Conservation (phyloP, 2,797 vertebrate species). For the Periophthalmus magnuspinnatus region DNA sequence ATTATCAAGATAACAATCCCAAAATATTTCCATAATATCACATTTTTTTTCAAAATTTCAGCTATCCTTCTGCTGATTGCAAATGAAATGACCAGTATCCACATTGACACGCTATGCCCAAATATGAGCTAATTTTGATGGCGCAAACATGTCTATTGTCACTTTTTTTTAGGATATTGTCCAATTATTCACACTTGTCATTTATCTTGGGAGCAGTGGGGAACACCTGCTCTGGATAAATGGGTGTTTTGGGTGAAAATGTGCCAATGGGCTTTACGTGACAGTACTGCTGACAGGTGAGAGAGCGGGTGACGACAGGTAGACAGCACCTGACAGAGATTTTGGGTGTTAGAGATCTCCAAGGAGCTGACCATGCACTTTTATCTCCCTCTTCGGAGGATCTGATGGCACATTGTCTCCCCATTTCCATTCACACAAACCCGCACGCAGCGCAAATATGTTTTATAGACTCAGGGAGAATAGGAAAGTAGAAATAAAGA, state of each 20-base stretch:
- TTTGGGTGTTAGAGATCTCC: conserved; percentile 58
- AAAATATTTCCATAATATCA: conserved; percentile 36
- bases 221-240: conserved; percentile 63
- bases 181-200: conserved; percentile 66
- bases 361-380: conserved; percentile 64
- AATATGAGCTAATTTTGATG: conserved; percentile 14
- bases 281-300: conserved; percentile 59
- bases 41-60: conserved; percentile 11
- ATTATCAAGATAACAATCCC: conserved; percentile 40
- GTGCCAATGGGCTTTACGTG: conserved; percentile 56
- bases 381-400: conserved; percentile 36
- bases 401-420: conserved; percentile 38
- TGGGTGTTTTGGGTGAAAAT: conserved; percentile 35
- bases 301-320: conserved; percentile 61
- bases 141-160: conserved; percentile 6
- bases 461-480: background rate
- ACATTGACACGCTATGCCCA: conserved; percentile 7
- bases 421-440: conserved; percentile 14
- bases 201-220: conserved; percentile 35
- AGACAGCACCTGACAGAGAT: conserved; percentile 66
- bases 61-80: conserved; percentile 40
- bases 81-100: conserved; percentile 45
- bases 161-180: conserved; percentile 45
- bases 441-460: conserved; percentile 4
- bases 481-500: conserved; percentile 4